Evolutionary conservation across 2,113 vertebrate genomes (phyloP).

Genomic region (Corythornis vintsioides): DNA sequence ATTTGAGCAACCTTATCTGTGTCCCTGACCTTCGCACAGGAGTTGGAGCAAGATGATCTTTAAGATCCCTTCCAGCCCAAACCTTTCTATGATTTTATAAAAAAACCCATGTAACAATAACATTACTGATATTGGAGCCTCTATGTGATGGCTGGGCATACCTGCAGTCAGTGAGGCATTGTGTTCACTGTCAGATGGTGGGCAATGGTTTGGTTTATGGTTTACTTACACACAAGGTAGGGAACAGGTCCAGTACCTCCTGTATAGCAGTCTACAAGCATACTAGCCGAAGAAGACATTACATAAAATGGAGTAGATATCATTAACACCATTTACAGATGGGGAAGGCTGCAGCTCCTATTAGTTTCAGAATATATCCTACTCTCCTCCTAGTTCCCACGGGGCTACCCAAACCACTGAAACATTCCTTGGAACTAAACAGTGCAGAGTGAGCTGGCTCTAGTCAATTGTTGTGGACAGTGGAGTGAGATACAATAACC

Average conservation of each 20-base stretch:
- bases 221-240: not conserved
- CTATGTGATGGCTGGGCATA: not conserved
- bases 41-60: not conserved
- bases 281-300: not conserved
- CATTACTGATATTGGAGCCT: rapidly evolving
- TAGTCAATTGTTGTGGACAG: not conserved
- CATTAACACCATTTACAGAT: not conserved
- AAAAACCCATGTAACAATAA: rapidly evolving
- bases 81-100: not conserved
- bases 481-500: not conserved
- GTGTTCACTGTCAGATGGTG: not conserved
- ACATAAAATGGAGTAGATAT: not conserved
- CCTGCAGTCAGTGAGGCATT: not conserved
- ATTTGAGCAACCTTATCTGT: not conserved
- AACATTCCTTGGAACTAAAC: not conserved
- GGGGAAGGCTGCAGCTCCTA: not conserved
- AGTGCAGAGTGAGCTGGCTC: not conserved
- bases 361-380: not conserved
- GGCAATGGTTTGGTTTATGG: not conserved
- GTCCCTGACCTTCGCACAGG: not conserved
- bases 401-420: not conserved
- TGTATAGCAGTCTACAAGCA: not conserved
- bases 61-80: not conserved
- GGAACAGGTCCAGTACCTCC: not conserved
- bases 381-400: not conserved